These are phyloP conservation scores for Odontamblyopus rebecca DNA, from an alignment of 2,797 vertebrate species.

Conservation along the genomic window DNA sequence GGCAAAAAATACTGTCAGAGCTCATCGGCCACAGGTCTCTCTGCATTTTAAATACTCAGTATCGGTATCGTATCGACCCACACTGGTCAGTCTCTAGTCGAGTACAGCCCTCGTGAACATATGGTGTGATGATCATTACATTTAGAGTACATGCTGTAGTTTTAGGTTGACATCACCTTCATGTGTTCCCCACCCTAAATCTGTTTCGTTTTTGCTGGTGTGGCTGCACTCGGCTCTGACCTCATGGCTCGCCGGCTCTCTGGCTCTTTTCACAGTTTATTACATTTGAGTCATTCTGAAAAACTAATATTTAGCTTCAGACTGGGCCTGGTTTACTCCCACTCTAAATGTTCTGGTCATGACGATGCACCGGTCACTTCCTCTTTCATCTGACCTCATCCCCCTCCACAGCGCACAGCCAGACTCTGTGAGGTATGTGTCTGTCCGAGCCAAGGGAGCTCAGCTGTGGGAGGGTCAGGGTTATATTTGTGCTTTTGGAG, in stretches of 20 bases:
- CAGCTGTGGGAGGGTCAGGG: no score
- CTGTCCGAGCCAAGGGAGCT: constrained; percentile 2
- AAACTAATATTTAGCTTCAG: constrained; percentile 32
- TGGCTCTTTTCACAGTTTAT: constrained; percentile 25
- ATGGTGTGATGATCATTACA: no score
- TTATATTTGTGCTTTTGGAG: neutral
- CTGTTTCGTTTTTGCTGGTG: constrained; percentile 2
- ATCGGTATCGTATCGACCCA: no score
- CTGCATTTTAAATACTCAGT: no score
- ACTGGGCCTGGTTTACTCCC: constrained; percentile 20
- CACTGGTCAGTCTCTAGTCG: no score
- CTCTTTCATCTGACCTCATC: constrained; percentile 46
- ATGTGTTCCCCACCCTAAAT: no score
- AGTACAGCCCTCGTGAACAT: no score
- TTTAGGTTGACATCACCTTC: no score
- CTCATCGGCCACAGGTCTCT: no score
- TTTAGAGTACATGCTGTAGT: no score
- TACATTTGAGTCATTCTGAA: constrained; percentile 32
- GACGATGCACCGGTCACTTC: constrained; percentile 29
- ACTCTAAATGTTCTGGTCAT: constrained; percentile 47
- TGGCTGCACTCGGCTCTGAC: neutral
- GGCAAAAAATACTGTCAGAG: no score
- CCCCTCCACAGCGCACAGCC: constrained; percentile 17
- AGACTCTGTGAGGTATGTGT: constrained; percentile 32
- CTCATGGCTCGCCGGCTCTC: neutral